Conservation (phyloP, 2,113 vertebrate species). For the Amazona vittata region DNA sequence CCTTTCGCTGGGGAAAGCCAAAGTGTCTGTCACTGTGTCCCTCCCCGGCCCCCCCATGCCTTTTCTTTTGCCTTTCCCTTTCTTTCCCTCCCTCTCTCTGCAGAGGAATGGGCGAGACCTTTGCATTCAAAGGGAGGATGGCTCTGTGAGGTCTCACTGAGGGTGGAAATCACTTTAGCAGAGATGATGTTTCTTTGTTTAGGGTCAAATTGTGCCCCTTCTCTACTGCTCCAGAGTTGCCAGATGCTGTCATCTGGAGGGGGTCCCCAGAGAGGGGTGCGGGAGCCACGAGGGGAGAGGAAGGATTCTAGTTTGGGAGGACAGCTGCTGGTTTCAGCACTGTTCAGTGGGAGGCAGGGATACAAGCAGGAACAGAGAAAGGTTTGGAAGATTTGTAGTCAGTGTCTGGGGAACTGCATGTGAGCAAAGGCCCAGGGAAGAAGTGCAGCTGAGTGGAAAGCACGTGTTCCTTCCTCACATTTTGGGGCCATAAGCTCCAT, state of each 20-base stretch:
- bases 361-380: neutral
- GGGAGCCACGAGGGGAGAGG: neutral
- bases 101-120: constrained; percentile 68
- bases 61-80: constrained; percentile 60
- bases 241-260: constrained; percentile 53
- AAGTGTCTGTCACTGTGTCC: constrained; percentile 62
- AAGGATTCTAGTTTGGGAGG: neutral
- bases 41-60: neutral
- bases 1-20: constrained; percentile 56
- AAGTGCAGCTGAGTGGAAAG: neutral
- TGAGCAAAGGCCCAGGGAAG: neutral
- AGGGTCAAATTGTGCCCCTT: constrained; percentile 57
- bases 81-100: constrained; percentile 53
- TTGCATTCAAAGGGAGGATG: constrained; percentile 70
- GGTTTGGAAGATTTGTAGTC: neutral
- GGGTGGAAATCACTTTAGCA: constrained; percentile 64
- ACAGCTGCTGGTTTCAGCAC: neutral
- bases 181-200: constrained; percentile 71
- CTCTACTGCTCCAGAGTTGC: neutral
- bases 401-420: neutral
- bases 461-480: neutral
- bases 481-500: neutral
- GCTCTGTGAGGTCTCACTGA: constrained; percentile 70
- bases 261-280: constrained; percentile 33
- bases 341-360: neutral